Conservation (phyloP, 1,140 invertebrate genomes). For the Cyphomyrmex costatus region DNA sequence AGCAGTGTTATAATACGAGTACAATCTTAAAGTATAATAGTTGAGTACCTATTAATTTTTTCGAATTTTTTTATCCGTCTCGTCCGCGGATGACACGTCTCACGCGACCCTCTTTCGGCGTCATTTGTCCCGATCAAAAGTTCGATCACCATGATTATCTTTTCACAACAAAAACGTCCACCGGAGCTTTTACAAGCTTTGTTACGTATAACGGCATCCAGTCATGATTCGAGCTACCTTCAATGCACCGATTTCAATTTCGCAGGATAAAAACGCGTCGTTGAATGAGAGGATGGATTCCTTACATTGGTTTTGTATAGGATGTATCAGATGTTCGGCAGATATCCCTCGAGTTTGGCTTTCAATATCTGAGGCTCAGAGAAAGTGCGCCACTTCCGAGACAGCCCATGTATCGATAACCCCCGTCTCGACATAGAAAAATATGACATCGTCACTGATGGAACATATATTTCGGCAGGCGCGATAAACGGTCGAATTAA, state of each 20-base stretch:
- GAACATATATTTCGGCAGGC: constrained; percentile 49
- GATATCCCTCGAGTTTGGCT: constrained; percentile 42
- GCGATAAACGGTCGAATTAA: constrained; percentile 45
- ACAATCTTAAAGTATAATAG: constrained; percentile 14
- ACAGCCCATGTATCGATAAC: constrained; percentile 19
- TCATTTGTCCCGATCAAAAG: constrained; percentile 34
- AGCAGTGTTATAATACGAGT: not conserved
- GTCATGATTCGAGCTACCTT: constrained; percentile 28
- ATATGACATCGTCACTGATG: constrained; percentile 46
- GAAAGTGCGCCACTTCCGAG: constrained; percentile 46
- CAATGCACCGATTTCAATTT: constrained; percentile 62
- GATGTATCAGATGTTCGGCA: constrained; percentile 28
- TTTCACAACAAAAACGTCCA: constrained; percentile 46
- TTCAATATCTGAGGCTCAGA: constrained; percentile 48
- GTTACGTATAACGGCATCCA: constrained; percentile 40
- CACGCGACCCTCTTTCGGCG: not conserved
- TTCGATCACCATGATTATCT: constrained; percentile 48
- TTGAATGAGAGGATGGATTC: constrained; percentile 51
- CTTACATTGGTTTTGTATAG: constrained; percentile 36
- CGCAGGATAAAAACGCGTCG: constrained; percentile 52
- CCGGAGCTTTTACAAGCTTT: constrained; percentile 44
- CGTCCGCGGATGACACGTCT: not conserved
- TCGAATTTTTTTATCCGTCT: constrained; percentile 4
- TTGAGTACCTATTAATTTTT: constrained; percentile 28
- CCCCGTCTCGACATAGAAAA: constrained; percentile 13